These are phyloP conservation scores for Actinernus sp. DNA, from an alignment of 92 coral and sea anemone species.

Conservation along the genomic window DNA sequence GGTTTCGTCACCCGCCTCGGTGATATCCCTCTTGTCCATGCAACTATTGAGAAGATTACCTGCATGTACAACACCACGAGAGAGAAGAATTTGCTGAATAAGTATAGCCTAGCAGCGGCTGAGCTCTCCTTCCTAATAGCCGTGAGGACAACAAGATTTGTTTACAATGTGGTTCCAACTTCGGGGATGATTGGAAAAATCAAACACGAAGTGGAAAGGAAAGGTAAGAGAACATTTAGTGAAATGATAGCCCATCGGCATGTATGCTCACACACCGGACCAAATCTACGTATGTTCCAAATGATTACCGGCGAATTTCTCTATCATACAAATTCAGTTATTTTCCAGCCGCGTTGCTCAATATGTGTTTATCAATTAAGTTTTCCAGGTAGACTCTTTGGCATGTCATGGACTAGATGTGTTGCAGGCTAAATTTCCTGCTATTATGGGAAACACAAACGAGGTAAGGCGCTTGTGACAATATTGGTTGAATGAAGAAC, in stretches of 20 bases:
- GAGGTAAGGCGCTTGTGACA: no score
- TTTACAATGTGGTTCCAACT: slow-evolving; percentile 23
- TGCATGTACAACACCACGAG: slow-evolving; percentile 15
- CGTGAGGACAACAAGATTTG: slow-evolving; percentile 16
- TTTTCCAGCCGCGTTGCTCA: no score
- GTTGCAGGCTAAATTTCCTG: not conserved
- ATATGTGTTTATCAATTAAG: no score
- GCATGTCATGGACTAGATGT: not conserved
- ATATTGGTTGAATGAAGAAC: no score
- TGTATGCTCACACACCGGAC: no score
- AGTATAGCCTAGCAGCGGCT: slow-evolving; percentile 19
- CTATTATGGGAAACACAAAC: not conserved
- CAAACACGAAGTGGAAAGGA: slow-evolving; percentile 16
- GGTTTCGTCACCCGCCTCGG: slow-evolving; percentile 1
- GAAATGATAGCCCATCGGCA: no score
- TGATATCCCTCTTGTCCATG: slow-evolving; percentile 21
- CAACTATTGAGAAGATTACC: slow-evolving; percentile 12
- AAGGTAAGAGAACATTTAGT: slow-evolving; percentile 24
- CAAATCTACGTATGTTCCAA: no score
- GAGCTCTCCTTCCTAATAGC: slow-evolving; percentile 33
- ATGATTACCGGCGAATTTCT: no score
- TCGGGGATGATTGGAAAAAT: slow-evolving; percentile 20
- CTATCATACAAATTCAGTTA: no score
- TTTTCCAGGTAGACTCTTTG: not conserved
- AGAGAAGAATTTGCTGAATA: slow-evolving; percentile 2